These are phyloP conservation scores for Platichthys stellatus DNA, from an alignment of 2,113 vertebrate genomes.

Conservation along the genomic window DNA sequence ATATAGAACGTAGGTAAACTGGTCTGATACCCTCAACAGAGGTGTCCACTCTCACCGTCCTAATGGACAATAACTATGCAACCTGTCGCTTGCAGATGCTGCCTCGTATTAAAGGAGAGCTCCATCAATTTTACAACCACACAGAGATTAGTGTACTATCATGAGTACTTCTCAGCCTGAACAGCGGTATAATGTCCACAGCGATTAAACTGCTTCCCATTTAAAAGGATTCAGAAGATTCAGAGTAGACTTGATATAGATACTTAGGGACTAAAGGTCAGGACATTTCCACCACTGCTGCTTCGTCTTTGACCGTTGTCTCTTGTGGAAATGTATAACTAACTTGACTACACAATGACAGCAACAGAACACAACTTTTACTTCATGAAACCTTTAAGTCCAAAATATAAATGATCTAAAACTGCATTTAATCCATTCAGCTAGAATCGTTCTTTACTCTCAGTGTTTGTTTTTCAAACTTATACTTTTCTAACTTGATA, in stretches of 20 bases:
- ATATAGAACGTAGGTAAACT: not conserved
- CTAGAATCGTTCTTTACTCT: not conserved
- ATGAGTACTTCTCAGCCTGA: no score
- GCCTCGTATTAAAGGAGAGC: not conserved
- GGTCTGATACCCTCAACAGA: no score
- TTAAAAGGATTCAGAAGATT: no score
- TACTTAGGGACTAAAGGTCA: no score
- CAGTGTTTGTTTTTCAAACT: not conserved
- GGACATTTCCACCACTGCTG: no score
- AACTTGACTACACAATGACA: not conserved
- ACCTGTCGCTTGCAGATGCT: not conserved
- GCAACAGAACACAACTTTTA: not conserved
- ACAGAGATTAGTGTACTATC: not conserved
- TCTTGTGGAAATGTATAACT: no score
- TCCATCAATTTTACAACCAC: not conserved
- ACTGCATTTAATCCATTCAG: not conserved
- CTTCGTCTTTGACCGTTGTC: no score
- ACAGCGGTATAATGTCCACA: no score
- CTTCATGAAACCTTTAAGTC: not conserved
- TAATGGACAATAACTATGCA: not conserved
- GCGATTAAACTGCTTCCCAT: no score
- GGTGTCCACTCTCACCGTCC: no score
- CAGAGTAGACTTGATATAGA: no score
- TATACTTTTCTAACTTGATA: not conserved
- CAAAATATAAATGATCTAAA: not conserved